Conservation (phyloP, 37 sponge, comb jelly and placozoan species). For the Cliona cf. orientalis region DNA sequence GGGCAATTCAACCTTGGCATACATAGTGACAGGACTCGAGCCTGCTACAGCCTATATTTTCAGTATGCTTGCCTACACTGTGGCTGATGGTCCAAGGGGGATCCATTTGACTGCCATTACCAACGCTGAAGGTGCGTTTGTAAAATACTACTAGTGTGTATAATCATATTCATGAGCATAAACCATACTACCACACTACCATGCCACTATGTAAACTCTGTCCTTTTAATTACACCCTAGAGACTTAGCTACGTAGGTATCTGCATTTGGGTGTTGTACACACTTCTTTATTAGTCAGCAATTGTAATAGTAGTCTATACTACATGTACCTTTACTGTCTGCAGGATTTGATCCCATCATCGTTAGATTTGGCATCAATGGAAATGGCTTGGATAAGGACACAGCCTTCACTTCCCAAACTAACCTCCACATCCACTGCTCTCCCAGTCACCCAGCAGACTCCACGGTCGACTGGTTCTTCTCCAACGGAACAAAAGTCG, state of each 20-base stretch:
- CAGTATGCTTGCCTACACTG: conserved; percentile 36
- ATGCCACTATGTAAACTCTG: no score
- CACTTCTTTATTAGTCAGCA: no score
- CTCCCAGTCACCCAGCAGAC: neutral
- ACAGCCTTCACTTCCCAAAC: neutral
- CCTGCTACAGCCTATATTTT: conserved; percentile 22
- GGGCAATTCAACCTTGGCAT: neutral
- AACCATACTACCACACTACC: no score
- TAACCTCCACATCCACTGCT: conserved; percentile 35
- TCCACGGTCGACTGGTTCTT: conserved; percentile 22
- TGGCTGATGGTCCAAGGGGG: conserved; percentile 29
- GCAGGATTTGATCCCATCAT: conserved; percentile 19
- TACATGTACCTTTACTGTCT: no score
- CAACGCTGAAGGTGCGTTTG: neutral
- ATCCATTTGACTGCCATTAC: conserved; percentile 17
- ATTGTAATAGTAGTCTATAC: no score
- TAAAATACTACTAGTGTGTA: no score
- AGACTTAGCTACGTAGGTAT: no score
- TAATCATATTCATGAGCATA: no score
- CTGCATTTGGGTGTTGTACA: no score
- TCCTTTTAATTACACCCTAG: no score
- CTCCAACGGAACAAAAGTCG: conserved; percentile 28
- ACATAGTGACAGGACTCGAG: conserved; percentile 5
- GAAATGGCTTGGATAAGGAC: conserved; percentile 26
- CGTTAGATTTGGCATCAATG: conserved; percentile 28